Base-by-base conservation (phyloP, 2,888 invertebrate genomes). In the Amiota minor region DNA sequence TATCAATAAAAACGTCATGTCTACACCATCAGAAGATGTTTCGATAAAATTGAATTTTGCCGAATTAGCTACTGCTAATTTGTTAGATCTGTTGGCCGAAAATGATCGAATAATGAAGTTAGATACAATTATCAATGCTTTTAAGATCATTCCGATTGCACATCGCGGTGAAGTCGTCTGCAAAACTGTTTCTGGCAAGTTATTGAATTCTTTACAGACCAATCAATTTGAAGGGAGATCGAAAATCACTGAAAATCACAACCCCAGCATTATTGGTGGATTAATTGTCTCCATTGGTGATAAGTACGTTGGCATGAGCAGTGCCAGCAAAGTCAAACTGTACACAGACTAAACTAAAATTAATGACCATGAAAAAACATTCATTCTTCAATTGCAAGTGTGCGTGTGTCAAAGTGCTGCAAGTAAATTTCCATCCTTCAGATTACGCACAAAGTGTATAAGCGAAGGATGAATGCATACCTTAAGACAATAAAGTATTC, bases 241-340 rank as follows among this genome's bases (percentile, higher is more conserved):
- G 99, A 90, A n/a, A n/a, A n/a, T 93, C 92, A 65, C 91, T 99
- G 77, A 92, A 94, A 72, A 91, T 99, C 67, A 94, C 94, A 61
- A 99, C 90, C 95, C 98, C 53, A 83, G 92, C 74, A 92, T 99
- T 77, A 93, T 99, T 86, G 98, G 98, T 86, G 99, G 98, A 70
- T 94, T 99, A 94, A 90, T 98, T 86, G 96, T 99, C 3, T 96
- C 96, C 81, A 96, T 99, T 89, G 98, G 94, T 68, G 99, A 99
- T 90, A 96, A 94, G 90, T 99, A 97, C 90, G 96, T 98, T 61
- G 98, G 99, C 89, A 97, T 99, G 97, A 98, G 98, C 88, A 96
- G 97, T 81, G 94, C 97, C 81, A 94, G 93, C 88, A 98, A 97
- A 91, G 93, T 98, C 78, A 97, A 97, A 91, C 94, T 94, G 87